Evolutionary conservation across 1,140 invertebrate species (phyloP).

Genomic region (Brachionus koreanus): DNA sequence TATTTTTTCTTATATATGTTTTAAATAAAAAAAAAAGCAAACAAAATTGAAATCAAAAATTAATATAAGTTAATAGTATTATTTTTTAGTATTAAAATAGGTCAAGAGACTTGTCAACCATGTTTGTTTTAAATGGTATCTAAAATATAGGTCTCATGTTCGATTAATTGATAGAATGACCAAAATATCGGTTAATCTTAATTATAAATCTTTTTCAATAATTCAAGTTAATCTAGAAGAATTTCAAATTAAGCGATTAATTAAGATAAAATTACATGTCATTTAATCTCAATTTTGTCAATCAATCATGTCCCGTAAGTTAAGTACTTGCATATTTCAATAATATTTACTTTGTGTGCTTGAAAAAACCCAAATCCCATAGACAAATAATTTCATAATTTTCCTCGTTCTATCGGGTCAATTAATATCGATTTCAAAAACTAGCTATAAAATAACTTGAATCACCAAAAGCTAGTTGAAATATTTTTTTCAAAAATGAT

Average conservation of each 20-base stretch:
- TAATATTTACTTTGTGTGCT: constrained; percentile 24
- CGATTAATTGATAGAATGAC: neutral
- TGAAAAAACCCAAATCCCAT: neutral
- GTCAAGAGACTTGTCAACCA: neutral
- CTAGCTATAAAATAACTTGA: constrained; percentile 9
- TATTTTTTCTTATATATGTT: too few species aligned
- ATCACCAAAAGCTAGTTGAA: neutral
- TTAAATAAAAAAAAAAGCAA: neutral
- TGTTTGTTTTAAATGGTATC: neutral
- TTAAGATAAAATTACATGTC: constrained; percentile 37
- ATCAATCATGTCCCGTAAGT: constrained; percentile 21
- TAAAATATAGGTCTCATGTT: neutral
- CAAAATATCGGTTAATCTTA: constrained; percentile 17
- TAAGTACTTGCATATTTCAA: neutral
- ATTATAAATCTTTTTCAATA: neutral
- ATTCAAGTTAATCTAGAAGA: constrained; percentile 2
- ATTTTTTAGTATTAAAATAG: neutral
- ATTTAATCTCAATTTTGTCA: constrained; percentile 4
- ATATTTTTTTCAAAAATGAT: constrained; percentile 10
- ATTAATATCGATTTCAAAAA: constrained; percentile 30
- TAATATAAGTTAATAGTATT: neutral
- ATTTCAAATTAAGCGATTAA: neutral
- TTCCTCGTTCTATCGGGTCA: neutral
- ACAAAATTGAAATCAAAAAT: neutral
- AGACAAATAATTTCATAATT: constrained; percentile 40